Evolutionary conservation across 1,140 invertebrate genomes (phyloP).

Genomic region (Venustaconcha ellipsiformis): DNA sequence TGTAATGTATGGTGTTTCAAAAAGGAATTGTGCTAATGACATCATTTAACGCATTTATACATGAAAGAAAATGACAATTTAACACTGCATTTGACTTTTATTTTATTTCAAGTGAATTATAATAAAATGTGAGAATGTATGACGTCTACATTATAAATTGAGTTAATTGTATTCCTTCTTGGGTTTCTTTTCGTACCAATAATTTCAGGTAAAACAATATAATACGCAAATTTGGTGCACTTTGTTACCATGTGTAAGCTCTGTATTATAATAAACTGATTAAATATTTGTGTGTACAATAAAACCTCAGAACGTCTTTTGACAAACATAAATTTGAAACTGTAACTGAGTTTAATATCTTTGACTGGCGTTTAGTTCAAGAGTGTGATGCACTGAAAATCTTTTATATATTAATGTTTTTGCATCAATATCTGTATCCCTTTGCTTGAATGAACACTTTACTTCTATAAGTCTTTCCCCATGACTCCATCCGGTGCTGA

Average conservation of each 20-base stretch:
- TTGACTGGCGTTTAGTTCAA: constrained; percentile 8
- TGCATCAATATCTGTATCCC: constrained; percentile 1
- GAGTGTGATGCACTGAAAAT: constrained; percentile 3
- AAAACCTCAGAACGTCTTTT: constrained; percentile 17
- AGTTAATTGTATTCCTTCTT: too few species aligned
- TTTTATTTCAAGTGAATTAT: too few species aligned
- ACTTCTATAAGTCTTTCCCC: constrained; percentile 14
- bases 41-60: too few species aligned
- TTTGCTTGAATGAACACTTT: constrained; percentile 20
- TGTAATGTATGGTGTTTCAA: too few species aligned
- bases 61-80: too few species aligned
- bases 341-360: constrained; percentile 22
- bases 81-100: too few species aligned
- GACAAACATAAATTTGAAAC: constrained; percentile 28
- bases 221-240: constrained; percentile 3
- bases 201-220: constrained; percentile 5
- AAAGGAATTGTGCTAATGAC: too few species aligned
- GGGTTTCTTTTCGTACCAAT: too few species aligned
- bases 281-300: constrained; percentile 10
- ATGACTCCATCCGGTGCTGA: constrained; percentile 14
- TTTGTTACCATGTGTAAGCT: constrained; percentile 7
- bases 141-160: too few species aligned
- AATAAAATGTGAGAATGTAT: too few species aligned
- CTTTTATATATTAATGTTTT: neutral
- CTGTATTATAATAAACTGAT: neutral